These are phyloP conservation scores for Argya squamiceps DNA, from an alignment of 2,797 vertebrate genomes.

Conservation along the genomic window DNA sequence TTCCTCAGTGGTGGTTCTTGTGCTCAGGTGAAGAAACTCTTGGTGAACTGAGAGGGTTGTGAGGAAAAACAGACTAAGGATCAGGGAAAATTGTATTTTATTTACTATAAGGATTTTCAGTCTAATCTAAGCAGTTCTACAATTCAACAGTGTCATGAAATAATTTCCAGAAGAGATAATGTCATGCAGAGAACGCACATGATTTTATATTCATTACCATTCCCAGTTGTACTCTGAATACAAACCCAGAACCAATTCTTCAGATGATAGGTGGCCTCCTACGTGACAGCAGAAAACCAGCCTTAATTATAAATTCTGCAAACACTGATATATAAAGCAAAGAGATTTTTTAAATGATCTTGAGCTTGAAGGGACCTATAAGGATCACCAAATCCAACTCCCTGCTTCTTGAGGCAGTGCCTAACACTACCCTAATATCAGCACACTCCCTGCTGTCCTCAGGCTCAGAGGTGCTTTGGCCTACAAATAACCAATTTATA, in stretches of 20 bases:
- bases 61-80: neutral
- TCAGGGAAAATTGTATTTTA: neutral
- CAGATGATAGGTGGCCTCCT: neutral
- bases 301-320: neutral
- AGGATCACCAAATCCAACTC: neutral
- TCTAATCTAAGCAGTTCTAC: neutral
- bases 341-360: neutral
- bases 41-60: neutral
- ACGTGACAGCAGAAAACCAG: neutral
- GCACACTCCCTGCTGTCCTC: neutral
- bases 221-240: neutral
- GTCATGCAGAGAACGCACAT: neutral
- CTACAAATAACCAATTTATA: neutral
- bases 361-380: neutral
- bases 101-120: neutral
- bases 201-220: neutral
- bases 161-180: neutral
- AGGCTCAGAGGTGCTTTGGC: neutral
- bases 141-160: neutral
- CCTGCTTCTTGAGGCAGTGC: neutral
- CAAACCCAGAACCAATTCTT: neutral
- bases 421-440: neutral
- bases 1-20: neutral
- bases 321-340: neutral
- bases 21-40: neutral